Evolutionary conservation across 2,797 vertebrate species (phyloP).

Genomic region (Xenentodon cancila): DNA sequence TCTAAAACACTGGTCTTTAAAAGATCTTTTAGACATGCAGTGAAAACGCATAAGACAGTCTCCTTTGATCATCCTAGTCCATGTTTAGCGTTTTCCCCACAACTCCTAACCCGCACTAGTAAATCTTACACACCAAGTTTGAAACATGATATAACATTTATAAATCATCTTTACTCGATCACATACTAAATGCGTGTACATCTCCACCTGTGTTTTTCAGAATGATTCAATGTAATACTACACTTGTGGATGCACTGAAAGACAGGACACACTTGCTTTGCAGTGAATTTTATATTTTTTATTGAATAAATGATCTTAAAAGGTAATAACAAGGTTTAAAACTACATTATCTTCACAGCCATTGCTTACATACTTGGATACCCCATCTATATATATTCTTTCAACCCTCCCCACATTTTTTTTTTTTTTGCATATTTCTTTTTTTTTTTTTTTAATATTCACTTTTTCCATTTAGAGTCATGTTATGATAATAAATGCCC

Average conservation of each 20-base stretch:
- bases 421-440: slow-evolving; percentile 63
- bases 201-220: too few relatives aligned
- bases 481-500: slow-evolving; percentile 93
- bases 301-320: slow-evolving; percentile 99
- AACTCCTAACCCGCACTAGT: too few relatives aligned
- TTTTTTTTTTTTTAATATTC: slow-evolving; percentile 61
- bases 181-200: too few relatives aligned
- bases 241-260: slow-evolving; percentile 17
- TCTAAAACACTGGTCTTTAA: too few relatives aligned
- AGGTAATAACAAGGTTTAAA: slow-evolving; percentile 99
- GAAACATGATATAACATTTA: too few relatives aligned
- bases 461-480: slow-evolving; percentile 79
- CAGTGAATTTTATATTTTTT: slow-evolving; percentile 88
- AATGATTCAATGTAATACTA: background rate
- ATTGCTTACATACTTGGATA: slow-evolving; percentile 97
- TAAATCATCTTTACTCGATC: too few relatives aligned
- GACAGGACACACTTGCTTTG: slow-evolving; percentile 69
- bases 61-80: too few relatives aligned
- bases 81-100: too few relatives aligned
- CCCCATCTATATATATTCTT: slow-evolving; percentile 83
- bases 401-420: slow-evolving; percentile 63
- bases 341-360: slow-evolving; percentile 99
- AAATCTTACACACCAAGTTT: too few relatives aligned
- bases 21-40: too few relatives aligned
- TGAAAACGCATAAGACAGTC: too few relatives aligned